phyloP scores from a whole-genome alignment of 2,888 invertebrate species.

The Caenorhabditis sulstoni region DNA sequence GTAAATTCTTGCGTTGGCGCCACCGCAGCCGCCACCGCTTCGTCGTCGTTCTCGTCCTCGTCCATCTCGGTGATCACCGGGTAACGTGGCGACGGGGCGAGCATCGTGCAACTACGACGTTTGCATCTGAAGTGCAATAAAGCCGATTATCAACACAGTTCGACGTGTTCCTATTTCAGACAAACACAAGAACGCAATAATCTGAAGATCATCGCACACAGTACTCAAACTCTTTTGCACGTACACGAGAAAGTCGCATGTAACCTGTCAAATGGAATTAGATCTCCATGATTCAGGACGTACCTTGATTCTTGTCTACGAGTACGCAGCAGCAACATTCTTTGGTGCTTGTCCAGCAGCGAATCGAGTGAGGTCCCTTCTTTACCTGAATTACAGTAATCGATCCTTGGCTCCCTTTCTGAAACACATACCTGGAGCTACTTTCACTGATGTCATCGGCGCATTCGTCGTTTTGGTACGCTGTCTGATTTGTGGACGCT shows the following conservation, averaged over 20 bases:
- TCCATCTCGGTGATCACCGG: constrained; percentile 60
- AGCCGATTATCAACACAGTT: not conserved
- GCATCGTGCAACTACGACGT: constrained; percentile 51
- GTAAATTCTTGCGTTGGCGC: constrained; percentile 49
- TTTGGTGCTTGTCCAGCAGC: constrained; percentile 55
- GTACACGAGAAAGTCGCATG: constrained; percentile 10
- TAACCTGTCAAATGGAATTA: constrained; percentile 31
- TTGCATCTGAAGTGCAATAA: constrained; percentile 30
- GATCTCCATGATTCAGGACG: not conserved
- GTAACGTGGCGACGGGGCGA: constrained; percentile 33
- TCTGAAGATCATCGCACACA: constrained; percentile 44
- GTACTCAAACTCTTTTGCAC: constrained; percentile 11
- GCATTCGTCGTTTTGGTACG: constrained; percentile 20
- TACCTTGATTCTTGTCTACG: constrained; percentile 53
- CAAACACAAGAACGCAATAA: constrained; percentile 37
- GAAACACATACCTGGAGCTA: constrained; percentile 33
- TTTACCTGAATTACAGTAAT: constrained; percentile 23
- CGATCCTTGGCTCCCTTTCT: not conserved
- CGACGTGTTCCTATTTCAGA: not conserved
- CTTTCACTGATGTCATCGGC: constrained; percentile 26
- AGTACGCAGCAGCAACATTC: constrained; percentile 49
- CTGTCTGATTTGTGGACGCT: constrained; percentile 38
- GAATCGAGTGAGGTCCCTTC: constrained; percentile 60
- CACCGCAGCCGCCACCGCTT: not conserved
- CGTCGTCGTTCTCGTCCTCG: constrained; percentile 49